Evolutionary conservation across 1,140 invertebrate genomes (phyloP).

Genomic region (Sitophilus oryzae): DNA sequence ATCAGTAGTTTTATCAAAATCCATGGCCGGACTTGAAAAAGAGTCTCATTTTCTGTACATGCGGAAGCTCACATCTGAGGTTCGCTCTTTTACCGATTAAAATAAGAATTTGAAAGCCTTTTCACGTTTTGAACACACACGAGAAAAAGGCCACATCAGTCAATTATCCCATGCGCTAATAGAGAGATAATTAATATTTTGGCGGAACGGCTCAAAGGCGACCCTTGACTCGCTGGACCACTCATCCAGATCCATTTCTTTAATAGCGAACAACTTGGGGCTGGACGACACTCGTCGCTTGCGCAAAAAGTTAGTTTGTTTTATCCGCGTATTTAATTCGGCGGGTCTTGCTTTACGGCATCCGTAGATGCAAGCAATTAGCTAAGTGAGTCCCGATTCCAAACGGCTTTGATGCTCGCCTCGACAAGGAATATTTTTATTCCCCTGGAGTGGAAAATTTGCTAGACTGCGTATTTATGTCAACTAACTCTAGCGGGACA

Average conservation of each 20-base stretch:
- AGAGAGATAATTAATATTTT: background rate
- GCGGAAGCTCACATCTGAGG: no score
- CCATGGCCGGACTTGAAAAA: no score
- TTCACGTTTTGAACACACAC: no score
- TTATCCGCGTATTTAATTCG: constrained; percentile 21
- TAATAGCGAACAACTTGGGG: constrained; percentile 1
- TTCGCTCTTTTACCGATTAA: no score
- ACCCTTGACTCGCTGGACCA: background rate
- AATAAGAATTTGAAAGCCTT: no score
- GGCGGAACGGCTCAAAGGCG: background rate
- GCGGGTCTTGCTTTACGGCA: constrained; percentile 17
- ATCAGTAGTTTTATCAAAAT: no score
- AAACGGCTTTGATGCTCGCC: constrained; percentile 26
- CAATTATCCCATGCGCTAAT: no score
- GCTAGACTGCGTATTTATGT: constrained; percentile 37
- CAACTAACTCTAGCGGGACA: constrained; percentile 41
- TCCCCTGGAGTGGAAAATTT: constrained; percentile 38
- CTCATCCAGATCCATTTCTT: constrained; percentile 7
- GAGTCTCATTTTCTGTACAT: no score
- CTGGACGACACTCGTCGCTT: constrained; percentile 5
- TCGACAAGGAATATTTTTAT: constrained; percentile 37
- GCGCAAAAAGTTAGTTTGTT: constrained; percentile 17
- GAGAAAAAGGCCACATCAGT: no score
- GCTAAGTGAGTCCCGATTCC: constrained; percentile 23
- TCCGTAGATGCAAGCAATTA: constrained; percentile 15